These are phyloP conservation scores for Natator depressus DNA, from an alignment of 2,113 vertebrate species.

Conservation along the genomic window DNA sequence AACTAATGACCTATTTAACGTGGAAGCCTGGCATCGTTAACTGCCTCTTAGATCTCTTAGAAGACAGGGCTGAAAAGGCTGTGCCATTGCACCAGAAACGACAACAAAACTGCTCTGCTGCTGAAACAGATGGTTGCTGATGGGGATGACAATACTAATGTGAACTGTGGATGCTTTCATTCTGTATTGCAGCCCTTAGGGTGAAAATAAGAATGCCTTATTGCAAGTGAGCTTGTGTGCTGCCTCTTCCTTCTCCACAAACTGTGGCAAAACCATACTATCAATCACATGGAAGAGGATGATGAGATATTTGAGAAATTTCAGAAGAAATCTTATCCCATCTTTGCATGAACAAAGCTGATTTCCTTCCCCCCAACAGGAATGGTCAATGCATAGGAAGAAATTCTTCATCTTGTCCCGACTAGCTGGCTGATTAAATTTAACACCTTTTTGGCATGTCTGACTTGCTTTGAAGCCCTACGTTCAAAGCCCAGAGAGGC, in stretches of 20 bases:
- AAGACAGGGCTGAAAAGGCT: constrained; percentile 47
- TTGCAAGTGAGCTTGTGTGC: neutral
- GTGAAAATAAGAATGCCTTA: constrained; percentile 60
- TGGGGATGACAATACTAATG: constrained; percentile 48
- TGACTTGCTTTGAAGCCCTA: constrained; percentile 6
- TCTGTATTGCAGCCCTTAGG: neutral
- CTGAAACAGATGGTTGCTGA: constrained; percentile 71
- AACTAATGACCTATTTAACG: constrained; percentile 46
- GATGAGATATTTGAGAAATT: neutral
- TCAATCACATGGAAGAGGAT: neutral
- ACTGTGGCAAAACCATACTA: neutral
- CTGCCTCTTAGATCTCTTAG: constrained; percentile 34
- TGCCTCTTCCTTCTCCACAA: neutral
- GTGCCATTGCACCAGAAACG: constrained; percentile 36
- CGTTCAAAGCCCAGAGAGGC: constrained; percentile 35
- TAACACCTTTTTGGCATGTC: neutral
- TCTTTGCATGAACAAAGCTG: neutral
- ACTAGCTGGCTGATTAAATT: constrained; percentile 26
- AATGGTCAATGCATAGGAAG: neutral
- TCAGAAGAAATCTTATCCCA: neutral
- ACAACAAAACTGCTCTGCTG: constrained; percentile 51
- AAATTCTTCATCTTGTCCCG: neutral
- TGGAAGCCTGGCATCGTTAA: constrained; percentile 47
- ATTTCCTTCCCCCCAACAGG: constrained; percentile 1
- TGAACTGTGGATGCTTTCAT: constrained; percentile 56